Percentiles rank a stretch among this genome's conserved stretches.
phyloP scores from a whole-genome alignment of 2,113 vertebrate genomes.

The Pomatostomus ruficeps region DNA sequence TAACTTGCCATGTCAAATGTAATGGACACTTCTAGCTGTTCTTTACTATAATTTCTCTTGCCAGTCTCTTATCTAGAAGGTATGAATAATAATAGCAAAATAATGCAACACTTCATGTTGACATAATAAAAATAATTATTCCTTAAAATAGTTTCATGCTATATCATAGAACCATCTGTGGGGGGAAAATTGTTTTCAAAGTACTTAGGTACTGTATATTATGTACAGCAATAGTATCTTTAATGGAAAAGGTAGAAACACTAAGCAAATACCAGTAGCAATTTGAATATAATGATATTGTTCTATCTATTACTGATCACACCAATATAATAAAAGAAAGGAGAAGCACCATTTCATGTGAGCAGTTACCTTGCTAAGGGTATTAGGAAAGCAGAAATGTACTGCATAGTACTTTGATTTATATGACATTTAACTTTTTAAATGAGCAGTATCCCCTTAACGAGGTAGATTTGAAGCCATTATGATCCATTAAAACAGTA shows the following conservation, averaged over 20 bases:
- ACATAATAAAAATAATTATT: not conserved
- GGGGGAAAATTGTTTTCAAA: not conserved
- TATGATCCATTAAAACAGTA: not conserved
- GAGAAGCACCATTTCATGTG: not conserved
- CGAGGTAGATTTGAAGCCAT: not conserved
- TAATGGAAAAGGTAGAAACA: not conserved
- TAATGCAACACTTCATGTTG: not conserved
- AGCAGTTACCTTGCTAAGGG: not conserved
- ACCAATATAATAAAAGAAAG: not conserved
- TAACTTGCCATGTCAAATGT: not conserved
- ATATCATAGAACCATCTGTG: not conserved
- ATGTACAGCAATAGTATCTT: not conserved
- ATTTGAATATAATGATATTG: not conserved
- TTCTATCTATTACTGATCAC: not conserved
- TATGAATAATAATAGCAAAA: not conserved
- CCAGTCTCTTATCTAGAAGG: not conserved
- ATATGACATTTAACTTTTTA: not conserved
- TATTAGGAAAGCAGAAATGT: not conserved
- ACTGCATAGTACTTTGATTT: not conserved
- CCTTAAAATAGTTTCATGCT: not conserved
- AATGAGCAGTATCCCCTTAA: not conserved
- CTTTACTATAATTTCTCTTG: not conserved
- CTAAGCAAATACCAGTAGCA: not conserved
- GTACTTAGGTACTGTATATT: not conserved
- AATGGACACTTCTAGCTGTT: not conserved